A percentile compares a stretch with the other conserved stretches of the same genome.
Conservation (phyloP, 2,113 vertebrate genomes). For the Dolichallabes microphthalmus region DNA sequence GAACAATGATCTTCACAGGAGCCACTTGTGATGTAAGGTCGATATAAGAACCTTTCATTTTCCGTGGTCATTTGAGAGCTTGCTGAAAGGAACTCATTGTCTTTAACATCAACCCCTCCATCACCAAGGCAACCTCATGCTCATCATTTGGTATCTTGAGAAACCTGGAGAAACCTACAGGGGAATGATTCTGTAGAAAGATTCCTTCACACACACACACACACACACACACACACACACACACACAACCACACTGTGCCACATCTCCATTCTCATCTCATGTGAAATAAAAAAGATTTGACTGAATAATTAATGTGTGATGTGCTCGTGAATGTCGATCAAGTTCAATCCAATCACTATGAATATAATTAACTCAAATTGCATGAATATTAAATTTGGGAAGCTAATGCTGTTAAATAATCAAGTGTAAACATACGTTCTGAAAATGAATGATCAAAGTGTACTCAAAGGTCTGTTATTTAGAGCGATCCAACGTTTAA, state of each 20-base stretch:
- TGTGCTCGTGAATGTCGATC: not conserved
- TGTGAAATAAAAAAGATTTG: not conserved
- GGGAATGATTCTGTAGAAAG: not conserved
- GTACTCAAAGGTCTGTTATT: not conserved
- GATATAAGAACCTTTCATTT: not conserved
- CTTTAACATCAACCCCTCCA: not conserved
- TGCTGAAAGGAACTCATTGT: not conserved
- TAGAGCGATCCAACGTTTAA: not conserved
- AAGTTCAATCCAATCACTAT: not conserved
- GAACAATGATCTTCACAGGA: not conserved
- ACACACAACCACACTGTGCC: not conserved
- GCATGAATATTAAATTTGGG: not conserved
- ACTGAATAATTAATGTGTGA: not conserved
- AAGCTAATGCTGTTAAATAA: not conserved
- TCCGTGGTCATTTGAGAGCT: not conserved
- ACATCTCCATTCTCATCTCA: not conserved
- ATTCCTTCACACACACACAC: not conserved
- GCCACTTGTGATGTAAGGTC: not conserved
- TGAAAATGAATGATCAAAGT: not conserved
- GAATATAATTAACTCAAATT: not conserved
- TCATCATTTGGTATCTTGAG: not conserved
- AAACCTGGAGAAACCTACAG: not conserved
- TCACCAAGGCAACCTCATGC: not conserved
- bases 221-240: not conserved
- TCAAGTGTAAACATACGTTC: not conserved